These are phyloP conservation scores for Lophotis ruficrista DNA, from an alignment of 2,113 vertebrate genomes.

Conservation along the genomic window DNA sequence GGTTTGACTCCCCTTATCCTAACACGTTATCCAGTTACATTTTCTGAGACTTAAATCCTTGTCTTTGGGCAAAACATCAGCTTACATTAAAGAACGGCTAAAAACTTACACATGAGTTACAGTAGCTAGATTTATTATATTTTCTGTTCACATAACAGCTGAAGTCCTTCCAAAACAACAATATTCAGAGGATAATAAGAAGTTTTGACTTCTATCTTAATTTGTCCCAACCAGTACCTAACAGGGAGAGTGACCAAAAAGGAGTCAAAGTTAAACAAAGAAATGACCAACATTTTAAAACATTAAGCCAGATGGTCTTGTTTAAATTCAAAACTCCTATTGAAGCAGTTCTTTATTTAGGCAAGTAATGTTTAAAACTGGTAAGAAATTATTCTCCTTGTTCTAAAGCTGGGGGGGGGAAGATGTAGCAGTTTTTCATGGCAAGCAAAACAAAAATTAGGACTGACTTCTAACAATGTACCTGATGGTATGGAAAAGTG, in stretches of 20 bases:
- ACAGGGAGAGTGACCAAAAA: slow-evolving; percentile 15
- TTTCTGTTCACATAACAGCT: background rate
- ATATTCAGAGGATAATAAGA: background rate
- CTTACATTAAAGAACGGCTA: background rate
- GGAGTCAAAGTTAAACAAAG: background rate
- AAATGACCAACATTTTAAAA: slow-evolving; percentile 23
- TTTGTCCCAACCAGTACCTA: slow-evolving; percentile 13
- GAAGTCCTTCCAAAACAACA: background rate
- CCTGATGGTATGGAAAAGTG: background rate
- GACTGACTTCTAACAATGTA: background rate
- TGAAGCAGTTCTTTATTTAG: background rate
- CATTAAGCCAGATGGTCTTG: slow-evolving; percentile 9
- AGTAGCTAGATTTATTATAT: background rate
- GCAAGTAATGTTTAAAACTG: background rate
- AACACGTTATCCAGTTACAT: background rate
- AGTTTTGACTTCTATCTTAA: slow-evolving; percentile 13
- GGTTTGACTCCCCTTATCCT: background rate
- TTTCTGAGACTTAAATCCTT: background rate
- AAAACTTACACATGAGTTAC: background rate
- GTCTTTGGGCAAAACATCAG: background rate
- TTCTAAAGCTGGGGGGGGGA: background rate
- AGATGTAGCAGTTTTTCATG: background rate
- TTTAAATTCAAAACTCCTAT: slow-evolving; percentile 2
- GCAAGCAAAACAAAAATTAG: background rate
- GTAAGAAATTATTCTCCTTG: background rate